phyloP scores from a whole-genome alignment of 92 coral and sea anemone species.

The Bergia sp. region DNA sequence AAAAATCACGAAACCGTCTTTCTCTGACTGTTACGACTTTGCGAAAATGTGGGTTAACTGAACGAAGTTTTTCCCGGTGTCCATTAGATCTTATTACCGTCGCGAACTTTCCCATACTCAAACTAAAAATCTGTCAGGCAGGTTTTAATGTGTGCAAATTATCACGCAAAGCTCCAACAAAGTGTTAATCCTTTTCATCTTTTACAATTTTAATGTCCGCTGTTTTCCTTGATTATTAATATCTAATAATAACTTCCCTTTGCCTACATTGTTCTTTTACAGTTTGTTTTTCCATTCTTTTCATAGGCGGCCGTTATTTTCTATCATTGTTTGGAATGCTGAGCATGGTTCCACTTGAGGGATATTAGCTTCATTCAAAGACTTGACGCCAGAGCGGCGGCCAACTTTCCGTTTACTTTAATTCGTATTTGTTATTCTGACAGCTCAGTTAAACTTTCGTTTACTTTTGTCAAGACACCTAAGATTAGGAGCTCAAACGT shows the following conservation, averaged over 20 bases:
- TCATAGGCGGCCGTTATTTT: constrained; percentile 18
- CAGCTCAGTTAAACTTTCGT: constrained; percentile 23
- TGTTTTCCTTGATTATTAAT: constrained; percentile 32
- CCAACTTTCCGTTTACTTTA: neutral
- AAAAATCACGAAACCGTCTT: neutral
- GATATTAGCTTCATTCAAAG: constrained; percentile 9
- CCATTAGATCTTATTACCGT: neutral
- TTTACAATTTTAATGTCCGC: constrained; percentile 12
- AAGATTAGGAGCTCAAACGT: constrained; percentile 30
- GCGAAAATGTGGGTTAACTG: neutral
- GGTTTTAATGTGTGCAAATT: constrained; percentile 13
- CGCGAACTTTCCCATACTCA: neutral
- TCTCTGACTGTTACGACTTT: neutral
- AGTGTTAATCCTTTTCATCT: constrained; percentile 28
- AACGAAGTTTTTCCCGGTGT: neutral
- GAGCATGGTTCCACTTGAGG: constrained; percentile 26
- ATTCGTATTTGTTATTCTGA: constrained; percentile 13
- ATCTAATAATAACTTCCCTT: constrained; percentile 23
- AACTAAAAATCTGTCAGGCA: neutral
- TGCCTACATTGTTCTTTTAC: constrained; percentile 26
- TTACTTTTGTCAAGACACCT: constrained; percentile 27
- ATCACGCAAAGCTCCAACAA: constrained; percentile 16
- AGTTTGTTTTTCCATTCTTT: constrained; percentile 32
- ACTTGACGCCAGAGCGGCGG: constrained; percentile 41
- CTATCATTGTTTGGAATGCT: constrained; percentile 8